phyloP scores from a whole-genome alignment of 2,113 vertebrate species.

The Microtus richardsoni region DNA sequence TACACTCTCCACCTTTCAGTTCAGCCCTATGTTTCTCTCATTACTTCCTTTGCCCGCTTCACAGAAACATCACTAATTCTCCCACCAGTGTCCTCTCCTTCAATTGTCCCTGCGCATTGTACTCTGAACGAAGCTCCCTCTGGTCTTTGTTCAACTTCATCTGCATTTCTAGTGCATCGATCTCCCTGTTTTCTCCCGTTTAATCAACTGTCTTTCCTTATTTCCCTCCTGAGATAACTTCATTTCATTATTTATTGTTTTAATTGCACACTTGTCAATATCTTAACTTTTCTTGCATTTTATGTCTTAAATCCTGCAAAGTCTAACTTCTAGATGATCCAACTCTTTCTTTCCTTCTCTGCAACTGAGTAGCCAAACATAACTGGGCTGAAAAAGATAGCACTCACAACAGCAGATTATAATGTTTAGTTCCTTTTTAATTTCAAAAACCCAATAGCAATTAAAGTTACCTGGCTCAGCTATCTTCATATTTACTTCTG shows the following conservation, averaged over 20 bases:
- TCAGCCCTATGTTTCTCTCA: neutral
- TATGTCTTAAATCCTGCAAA: neutral
- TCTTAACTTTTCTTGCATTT: neutral
- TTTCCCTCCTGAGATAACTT: constrained; percentile 8
- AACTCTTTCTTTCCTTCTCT: neutral
- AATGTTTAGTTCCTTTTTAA: neutral
- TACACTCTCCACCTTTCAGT: neutral
- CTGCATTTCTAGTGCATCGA: neutral
- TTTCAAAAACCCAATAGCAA: neutral
- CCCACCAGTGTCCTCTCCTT: no score
- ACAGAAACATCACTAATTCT: neutral
- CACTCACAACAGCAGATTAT: neutral
- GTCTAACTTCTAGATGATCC: neutral
- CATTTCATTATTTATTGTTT: constrained; percentile 20
- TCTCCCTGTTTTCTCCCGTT: neutral
- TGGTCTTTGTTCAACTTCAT: neutral
- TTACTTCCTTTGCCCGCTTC: neutral
- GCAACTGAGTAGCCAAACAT: neutral
- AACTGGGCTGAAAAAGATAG: neutral
- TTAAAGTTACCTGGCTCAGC: neutral
- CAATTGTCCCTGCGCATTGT: neutral
- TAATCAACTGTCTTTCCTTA: neutral
- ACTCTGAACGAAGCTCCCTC: no score
- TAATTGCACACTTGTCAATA: neutral
- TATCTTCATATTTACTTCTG: neutral